phyloP scores from a whole-genome alignment of 37 sponge, comb jelly and placozoan genomes.

The Beroe forskalii region DNA sequence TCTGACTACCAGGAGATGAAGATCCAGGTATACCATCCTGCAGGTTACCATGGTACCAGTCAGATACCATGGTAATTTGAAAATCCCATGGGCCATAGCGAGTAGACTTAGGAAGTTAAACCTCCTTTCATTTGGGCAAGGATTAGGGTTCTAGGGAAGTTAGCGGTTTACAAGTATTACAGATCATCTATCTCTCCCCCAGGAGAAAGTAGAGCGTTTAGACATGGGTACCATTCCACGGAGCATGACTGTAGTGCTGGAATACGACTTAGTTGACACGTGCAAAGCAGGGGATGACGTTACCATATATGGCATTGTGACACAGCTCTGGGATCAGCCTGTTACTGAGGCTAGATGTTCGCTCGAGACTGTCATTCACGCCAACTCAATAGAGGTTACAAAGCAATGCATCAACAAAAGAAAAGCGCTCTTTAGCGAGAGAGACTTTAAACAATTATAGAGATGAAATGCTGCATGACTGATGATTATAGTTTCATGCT shows the following conservation, averaged over 20 bases:
- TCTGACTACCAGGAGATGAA: constrained; percentile 89
- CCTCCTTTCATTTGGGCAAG: no score
- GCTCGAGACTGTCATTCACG: constrained; percentile 74
- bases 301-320: constrained; percentile 69
- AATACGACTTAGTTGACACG: constrained; percentile 74
- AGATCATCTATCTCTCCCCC: not conserved
- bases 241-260: constrained; percentile 70
- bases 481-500: no score
- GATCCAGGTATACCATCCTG: no score
- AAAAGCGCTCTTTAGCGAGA: no score
- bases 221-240: constrained; percentile 77
- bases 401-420: no score
- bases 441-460: no score
- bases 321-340: constrained; percentile 30
- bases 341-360: constrained; percentile 66
- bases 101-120: no score
- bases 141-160: no score
- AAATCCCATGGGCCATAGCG: no score
- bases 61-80: not conserved
- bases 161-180: no score
- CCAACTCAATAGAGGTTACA: constrained; percentile 76
- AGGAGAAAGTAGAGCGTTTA: constrained; percentile 84
- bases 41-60: no score
- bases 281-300: constrained; percentile 84
- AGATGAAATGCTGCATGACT: no score